Base-by-base conservation (phyloP, 1,140 invertebrate species). In the Dermatophagoides farinae region DNA sequence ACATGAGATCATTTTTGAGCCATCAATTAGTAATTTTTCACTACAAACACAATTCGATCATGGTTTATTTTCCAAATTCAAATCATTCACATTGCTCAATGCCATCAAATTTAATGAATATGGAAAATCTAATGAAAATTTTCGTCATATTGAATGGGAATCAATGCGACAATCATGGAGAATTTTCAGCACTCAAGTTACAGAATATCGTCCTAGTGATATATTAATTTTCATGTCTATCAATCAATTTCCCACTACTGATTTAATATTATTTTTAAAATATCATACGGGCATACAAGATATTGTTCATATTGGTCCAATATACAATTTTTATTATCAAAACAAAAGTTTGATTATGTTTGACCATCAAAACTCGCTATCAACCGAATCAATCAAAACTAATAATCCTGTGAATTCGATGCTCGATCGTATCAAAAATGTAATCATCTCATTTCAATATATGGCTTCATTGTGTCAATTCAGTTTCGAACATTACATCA, bases 171-270 rank as follows among this genome's bases (percentile, higher is more conserved):
- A 55, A 25, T 55, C 53, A 1, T 55, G 53, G 53, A 5, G n/a
- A 18, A 14, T 55, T n/a, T 55, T 55, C 14, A 44, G 14, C 53
- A 39, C 16, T 18, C 25, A 23, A 44, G 25, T 38, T 16, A 55
- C 53, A 2, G 53, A 55, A 23, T 55, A 55, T 44, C 53, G 53
- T 44, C 53, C 53, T 16, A 31, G 1, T 14, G 53, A 55, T 44
- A 2, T 55, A 20, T 23, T 55, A 6, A 39, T 55, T 44, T 55
- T 55, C 31, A 12, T 55, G 14, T 55, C 53, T 14, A 44, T 44
- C 38, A 44, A 44, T 23, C 14, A 55, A 12, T 25, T 55, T 39
- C 23, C 31, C 9, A 4, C 12, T 20, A 23, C 14, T n/a, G 38
- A 39, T n/a, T 5, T 55, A n/a, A 4, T 55, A n/a, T 23, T 39